phyloP scores from a whole-genome alignment of 2,888 invertebrate species.

The Apamea epomidion region DNA sequence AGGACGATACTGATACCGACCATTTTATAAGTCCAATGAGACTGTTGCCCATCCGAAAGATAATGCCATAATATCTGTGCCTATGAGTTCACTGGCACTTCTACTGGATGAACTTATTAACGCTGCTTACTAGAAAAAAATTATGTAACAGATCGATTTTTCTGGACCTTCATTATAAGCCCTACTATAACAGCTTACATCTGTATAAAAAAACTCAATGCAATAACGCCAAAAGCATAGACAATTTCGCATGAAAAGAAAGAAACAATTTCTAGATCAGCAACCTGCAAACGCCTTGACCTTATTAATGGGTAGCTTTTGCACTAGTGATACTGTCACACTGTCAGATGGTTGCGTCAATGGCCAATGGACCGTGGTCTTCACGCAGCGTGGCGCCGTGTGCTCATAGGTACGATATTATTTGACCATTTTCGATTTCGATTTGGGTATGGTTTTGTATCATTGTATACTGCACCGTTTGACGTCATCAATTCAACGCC shows the following conservation, averaged over 20 bases:
- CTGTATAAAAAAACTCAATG: slow-evolving; percentile 5
- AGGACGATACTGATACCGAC: not conserved
- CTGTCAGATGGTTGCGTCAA: slow-evolving; percentile 52
- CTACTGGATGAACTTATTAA: not conserved
- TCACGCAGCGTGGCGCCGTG: slow-evolving; percentile 42
- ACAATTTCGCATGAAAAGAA: slow-evolving; percentile 29
- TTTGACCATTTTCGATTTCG: slow-evolving; percentile 11
- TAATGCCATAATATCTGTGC: not conserved
- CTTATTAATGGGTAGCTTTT: slow-evolving; percentile 44
- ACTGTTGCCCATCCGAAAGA: not conserved
- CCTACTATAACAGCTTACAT: not conserved
- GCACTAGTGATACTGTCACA: slow-evolving; percentile 33
- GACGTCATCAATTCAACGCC: no score
- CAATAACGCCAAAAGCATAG: slow-evolving; percentile 5
- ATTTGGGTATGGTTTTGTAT: not conserved
- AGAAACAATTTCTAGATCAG: slow-evolving; percentile 40
- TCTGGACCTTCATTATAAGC: not conserved
- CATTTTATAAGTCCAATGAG: no score
- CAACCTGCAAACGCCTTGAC: slow-evolving; percentile 55
- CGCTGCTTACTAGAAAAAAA: not conserved
- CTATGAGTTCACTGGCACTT: not conserved
- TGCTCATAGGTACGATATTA: slow-evolving; percentile 24
- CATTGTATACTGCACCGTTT: no score
- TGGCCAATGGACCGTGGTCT: slow-evolving; percentile 60
- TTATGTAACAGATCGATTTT: not conserved